These are phyloP conservation scores for Micrastur ruficollis DNA, from an alignment of 2,797 vertebrate genomes.

Conservation along the genomic window DNA sequence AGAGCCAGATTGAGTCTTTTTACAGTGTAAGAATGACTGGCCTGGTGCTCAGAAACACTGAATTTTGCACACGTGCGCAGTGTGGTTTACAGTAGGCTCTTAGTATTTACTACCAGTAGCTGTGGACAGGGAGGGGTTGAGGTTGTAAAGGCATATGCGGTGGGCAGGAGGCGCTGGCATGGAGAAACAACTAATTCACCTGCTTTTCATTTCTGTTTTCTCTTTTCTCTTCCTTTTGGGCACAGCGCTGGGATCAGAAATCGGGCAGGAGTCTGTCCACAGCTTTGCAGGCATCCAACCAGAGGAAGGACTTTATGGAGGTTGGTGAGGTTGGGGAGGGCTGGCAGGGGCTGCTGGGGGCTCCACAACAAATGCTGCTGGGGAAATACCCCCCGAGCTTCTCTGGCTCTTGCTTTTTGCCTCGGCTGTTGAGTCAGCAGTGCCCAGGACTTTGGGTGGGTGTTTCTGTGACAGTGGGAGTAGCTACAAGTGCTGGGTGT, in stretches of 20 bases:
- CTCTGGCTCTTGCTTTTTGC: neutral
- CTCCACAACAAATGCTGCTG: neutral
- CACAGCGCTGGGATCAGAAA: slow-evolving; percentile 94
- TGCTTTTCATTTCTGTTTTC: neutral
- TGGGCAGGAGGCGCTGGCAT: neutral
- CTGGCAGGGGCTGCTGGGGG: neutral
- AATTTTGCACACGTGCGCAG: accelerated
- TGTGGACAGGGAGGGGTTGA: neutral
- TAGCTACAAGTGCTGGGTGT: neutral
- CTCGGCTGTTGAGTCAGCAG: accelerated
- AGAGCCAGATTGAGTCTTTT: neutral
- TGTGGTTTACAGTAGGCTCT: neutral
- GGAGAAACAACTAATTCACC: neutral
- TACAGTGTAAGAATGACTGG: neutral
- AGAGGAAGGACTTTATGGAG: slow-evolving; percentile 99
- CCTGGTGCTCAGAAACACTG: neutral
- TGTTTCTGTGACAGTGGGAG: neutral
- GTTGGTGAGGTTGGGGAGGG: slow-evolving; percentile 68
- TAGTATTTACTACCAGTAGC: neutral
- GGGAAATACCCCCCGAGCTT: neutral
- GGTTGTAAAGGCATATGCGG: neutral
- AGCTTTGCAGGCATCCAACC: slow-evolving; percentile 89
- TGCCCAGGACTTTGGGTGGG: neutral
- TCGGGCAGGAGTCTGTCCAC: slow-evolving; percentile 86
- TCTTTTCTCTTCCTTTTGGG: neutral